Evolutionary conservation across 2,888 invertebrate species (phyloP).

Genomic region (Bombylius major): DNA sequence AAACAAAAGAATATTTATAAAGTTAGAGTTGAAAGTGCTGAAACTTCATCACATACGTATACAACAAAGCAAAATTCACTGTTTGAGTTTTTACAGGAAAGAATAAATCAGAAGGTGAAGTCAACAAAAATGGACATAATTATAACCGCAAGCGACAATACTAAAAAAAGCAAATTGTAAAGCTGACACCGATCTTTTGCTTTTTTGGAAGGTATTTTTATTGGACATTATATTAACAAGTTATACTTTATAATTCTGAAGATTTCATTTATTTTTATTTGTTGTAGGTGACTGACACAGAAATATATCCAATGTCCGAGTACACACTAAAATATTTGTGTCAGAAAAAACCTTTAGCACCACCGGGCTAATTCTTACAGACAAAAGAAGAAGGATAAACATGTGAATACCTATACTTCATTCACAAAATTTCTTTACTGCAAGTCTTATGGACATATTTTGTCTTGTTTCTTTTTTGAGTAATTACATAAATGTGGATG

Average conservation of each 20-base stretch:
- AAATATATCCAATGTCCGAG: not conserved
- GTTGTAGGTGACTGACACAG: not conserved
- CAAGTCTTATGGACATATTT: too few species aligned
- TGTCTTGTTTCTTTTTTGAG: too few species aligned
- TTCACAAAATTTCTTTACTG: too few species aligned
- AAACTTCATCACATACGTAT: too few species aligned
- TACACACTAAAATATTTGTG: not conserved
- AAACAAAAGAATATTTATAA: too few species aligned
- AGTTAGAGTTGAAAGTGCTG: too few species aligned
- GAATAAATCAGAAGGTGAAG: not conserved
- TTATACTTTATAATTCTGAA: not conserved
- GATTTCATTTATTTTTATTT: not conserved
- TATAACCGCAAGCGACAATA: not conserved
- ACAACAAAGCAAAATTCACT: too few species aligned
- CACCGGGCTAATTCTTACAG: too few species aligned
- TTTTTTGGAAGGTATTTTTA: conserved; percentile 1
- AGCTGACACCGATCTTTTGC: not conserved
- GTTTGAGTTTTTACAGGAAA: not conserved
- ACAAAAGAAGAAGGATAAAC: too few species aligned
- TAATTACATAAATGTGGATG: too few species aligned
- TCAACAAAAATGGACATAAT: not conserved
- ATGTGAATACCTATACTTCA: too few species aligned
- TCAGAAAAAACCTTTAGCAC: not conserved
- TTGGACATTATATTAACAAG: too few species aligned
- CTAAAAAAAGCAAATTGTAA: not conserved